phyloP scores from a whole-genome alignment of 2,888 invertebrate genomes.

The Holacanthella duospinosa region DNA sequence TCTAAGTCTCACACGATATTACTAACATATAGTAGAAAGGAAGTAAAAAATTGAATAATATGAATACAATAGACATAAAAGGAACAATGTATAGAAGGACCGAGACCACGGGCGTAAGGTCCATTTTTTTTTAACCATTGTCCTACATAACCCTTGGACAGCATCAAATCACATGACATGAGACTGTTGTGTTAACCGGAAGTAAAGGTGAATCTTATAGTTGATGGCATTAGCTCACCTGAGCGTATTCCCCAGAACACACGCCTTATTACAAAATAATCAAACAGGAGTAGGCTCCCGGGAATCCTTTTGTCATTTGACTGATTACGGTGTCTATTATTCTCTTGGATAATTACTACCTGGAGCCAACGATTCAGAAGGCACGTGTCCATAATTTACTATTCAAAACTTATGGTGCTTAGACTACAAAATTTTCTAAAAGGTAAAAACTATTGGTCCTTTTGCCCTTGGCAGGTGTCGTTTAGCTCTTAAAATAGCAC shows the following conservation, averaged over 20 bases:
- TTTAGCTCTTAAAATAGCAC: too few species aligned
- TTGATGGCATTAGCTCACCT: background rate
- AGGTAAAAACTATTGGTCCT: too few species aligned
- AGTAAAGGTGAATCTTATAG: background rate
- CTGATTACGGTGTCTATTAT: constrained; percentile 2
- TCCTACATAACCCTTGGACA: too few species aligned
- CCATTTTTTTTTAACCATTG: background rate
- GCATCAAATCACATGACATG: background rate
- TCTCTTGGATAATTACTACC: background rate
- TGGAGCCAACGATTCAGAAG: background rate
- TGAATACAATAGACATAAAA: constrained; percentile 3
- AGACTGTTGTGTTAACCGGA: background rate
- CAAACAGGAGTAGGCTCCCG: background rate
- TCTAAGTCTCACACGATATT: background rate
- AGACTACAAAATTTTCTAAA: too few species aligned
- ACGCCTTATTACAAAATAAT: background rate
- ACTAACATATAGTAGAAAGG: too few species aligned
- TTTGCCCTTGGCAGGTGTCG: too few species aligned
- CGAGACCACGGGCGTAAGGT: background rate
- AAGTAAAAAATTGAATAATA: background rate
- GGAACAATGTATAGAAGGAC: background rate
- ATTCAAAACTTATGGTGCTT: too few species aligned
- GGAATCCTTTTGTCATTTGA: background rate
- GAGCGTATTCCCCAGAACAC: background rate
- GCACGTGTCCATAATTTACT: background rate